These are phyloP conservation scores for Pollenia angustigena DNA, from an alignment of 2,888 invertebrate genomes.

Conservation along the genomic window DNA sequence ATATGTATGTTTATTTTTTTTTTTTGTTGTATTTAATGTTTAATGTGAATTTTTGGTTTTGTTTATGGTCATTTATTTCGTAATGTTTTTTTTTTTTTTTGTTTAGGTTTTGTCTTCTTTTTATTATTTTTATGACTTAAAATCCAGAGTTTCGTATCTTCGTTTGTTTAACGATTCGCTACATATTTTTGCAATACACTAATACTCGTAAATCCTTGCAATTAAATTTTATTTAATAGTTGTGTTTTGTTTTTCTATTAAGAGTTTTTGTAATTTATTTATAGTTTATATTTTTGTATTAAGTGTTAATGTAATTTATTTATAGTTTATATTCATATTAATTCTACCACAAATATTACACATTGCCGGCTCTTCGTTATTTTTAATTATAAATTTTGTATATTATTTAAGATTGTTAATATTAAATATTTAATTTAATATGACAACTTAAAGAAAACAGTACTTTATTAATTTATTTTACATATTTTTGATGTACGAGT, in stretches of 20 bases:
- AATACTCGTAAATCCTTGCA: slow-evolving; percentile 71
- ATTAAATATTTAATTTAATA: background rate
- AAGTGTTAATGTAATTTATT: slow-evolving; percentile 59
- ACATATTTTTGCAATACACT: slow-evolving; percentile 39
- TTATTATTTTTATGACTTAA: slow-evolving; percentile 29
- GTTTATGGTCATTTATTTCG: slow-evolving; percentile 34
- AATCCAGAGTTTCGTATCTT: slow-evolving; percentile 3
- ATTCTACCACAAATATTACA: slow-evolving; percentile 78
- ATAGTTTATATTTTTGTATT: slow-evolving; percentile 64
- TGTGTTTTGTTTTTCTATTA: slow-evolving; percentile 71
- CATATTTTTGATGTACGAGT: no score
- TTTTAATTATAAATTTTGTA: slow-evolving; percentile 16
- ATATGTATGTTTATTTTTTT: background rate
- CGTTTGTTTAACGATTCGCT: slow-evolving; percentile 23
- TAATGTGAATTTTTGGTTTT: background rate
- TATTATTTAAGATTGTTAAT: slow-evolving; percentile 32
- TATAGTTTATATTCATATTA: slow-evolving; percentile 58
- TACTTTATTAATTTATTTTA: no score
- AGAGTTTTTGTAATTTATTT: slow-evolving; percentile 64
- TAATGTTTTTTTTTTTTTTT: slow-evolving; percentile 9
- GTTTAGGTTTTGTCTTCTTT: slow-evolving; percentile 1
- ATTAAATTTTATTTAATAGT: slow-evolving; percentile 79
- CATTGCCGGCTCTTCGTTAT: slow-evolving; percentile 78
- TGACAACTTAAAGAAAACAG: slow-evolving; percentile 18
- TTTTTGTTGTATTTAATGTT: background rate